Conservation (phyloP, 2,113 vertebrate species). For the Oncorhynchus clarkii region DNA sequence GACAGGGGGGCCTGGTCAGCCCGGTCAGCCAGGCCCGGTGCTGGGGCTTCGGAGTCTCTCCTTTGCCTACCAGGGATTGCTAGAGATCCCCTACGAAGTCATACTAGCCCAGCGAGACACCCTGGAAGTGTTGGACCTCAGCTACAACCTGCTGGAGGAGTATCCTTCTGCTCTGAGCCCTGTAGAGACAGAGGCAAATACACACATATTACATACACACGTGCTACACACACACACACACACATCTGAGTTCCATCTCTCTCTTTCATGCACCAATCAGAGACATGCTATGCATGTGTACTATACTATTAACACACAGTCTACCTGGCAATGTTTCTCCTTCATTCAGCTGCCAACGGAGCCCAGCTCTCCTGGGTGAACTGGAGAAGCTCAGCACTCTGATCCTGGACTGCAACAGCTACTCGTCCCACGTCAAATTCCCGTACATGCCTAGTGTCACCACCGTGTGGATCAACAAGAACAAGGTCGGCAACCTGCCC, state of each 20-base stretch:
- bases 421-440: conserved; percentile 74
- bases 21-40: conserved; percentile 6
- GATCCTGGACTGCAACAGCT: conserved; percentile 76
- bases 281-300: neutral
- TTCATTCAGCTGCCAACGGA: conserved; percentile 66
- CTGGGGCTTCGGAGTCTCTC: conserved; percentile 62
- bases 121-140: conserved; percentile 75
- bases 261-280: neutral
- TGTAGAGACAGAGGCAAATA: neutral
- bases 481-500: conserved; percentile 74
- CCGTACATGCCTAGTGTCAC: conserved; percentile 73
- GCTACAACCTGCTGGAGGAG: conserved; percentile 74
- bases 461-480: conserved; percentile 76
- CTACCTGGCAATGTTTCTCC: conserved; percentile 27
- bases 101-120: conserved; percentile 61
- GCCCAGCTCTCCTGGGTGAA: conserved; percentile 68
- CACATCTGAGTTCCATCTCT: neutral
- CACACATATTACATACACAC: neutral
- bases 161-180: conserved; percentile 66
- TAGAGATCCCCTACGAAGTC: conserved; percentile 70
- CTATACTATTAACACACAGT: neutral
- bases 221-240: neutral
- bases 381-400: conserved; percentile 74
- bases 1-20: conserved; percentile 20
- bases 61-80: conserved; percentile 70